Evolutionary conservation across 2,113 vertebrate genomes (phyloP), one percentile per base, ranked within the genome.

Genomic region (Scatophagus argus): DNA sequence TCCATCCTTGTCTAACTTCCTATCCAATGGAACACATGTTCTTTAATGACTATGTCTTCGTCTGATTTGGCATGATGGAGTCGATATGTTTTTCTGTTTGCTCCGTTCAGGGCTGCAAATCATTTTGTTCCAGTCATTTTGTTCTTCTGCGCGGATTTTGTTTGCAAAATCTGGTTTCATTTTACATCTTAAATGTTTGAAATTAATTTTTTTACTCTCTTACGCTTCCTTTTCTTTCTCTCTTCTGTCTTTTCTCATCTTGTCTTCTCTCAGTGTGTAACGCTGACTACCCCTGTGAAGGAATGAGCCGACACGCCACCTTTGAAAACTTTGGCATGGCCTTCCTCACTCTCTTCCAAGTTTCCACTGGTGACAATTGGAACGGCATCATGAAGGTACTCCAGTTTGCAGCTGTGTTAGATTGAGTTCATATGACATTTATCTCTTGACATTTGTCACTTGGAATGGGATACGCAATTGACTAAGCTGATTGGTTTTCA

Each of bases 281-380:
- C 0, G 96, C 96, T 0, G 97, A 99, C 83, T 96, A 98, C 72
- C 97, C 97, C 0, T 99, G 98, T 0, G 98, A 99, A 77, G 98
- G 98, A 44, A 98, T 99, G 97, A 99, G 98, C 76, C 96, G 98
- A 7, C 98, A 99, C 0, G 98, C 98, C 79, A 99, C 98, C 72
- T 99, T 99, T 32, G 97, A 99, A 87, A 99, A 99, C 93, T 99
- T 99, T 0, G 98, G 97, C 44, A 99, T 99, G 98, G 98, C 98
- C 34, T 99, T 99, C 89, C 96, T 99, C 84, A 99, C 98, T 0
- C 97, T 99, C 43, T 99, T 99, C 93, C 97, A 98, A 87, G 98
- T 99, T 70, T 99, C 98, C 43, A 99, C 98, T 0, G 98, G 98
- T 0, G 98, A 99, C 93, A 99, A 99, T 89, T 99, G 98, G 98